Evolutionary conservation across 2,888 invertebrate species (phyloP).

Genomic region (Suillia variegata): DNA sequence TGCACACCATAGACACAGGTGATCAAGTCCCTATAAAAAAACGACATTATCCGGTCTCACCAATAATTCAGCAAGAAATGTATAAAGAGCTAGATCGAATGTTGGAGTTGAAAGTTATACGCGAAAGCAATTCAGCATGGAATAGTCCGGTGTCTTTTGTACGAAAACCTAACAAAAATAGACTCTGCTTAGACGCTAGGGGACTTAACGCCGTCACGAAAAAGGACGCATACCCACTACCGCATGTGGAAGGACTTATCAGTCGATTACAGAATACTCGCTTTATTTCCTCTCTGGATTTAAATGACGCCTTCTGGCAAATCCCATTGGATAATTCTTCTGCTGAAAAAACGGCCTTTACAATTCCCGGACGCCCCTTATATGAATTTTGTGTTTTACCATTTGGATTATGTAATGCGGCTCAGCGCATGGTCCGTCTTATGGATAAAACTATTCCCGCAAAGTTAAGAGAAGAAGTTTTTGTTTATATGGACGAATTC

Average conservation of each 20-base stretch:
- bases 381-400: conserved; percentile 15
- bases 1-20: too few relatives aligned
- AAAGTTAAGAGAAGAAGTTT: conserved; percentile 9
- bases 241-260: conserved; percentile 10
- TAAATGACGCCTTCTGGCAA: conserved; percentile 1
- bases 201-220: conserved; percentile 5
- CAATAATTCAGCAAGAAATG: too few relatives aligned
- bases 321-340: background rate
- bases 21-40: too few relatives aligned
- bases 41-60: too few relatives aligned
- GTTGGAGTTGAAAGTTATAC: too few relatives aligned
- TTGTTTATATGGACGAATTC: conserved; percentile 16
- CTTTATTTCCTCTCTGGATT: conserved; percentile 9
- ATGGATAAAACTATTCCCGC: conserved; percentile 26
- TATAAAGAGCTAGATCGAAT: too few relatives aligned
- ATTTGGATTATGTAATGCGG: conserved; percentile 5
- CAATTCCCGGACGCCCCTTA: conserved; percentile 1
- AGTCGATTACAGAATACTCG: conserved; percentile 2
- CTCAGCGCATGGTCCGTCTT: conserved; percentile 20
- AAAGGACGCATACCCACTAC: conserved; percentile 14
- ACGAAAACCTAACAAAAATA: background rate
- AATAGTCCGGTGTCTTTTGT: too few relatives aligned
- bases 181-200: conserved; percentile 4
- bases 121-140: too few relatives aligned
- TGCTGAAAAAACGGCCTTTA: conserved; percentile 13